Base-by-base conservation (phyloP, 2,888 invertebrate species). In the Synergus itoensis region DNA sequence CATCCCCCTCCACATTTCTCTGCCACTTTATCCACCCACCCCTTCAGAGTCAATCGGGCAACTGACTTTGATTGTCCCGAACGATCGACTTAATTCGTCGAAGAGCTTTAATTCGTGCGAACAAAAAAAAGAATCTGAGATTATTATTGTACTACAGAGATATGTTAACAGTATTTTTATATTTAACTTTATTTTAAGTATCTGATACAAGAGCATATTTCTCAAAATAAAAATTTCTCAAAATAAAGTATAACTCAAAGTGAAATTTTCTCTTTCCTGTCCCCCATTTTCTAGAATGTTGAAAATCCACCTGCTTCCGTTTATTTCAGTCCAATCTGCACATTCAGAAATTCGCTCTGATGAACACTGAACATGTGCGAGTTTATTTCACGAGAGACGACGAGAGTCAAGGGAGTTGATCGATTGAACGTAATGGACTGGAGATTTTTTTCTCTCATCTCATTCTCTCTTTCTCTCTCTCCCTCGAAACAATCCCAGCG, bases 381-480 rank as follows among this genome's bases (percentile, higher is more conserved):
- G 53, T 73, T 73, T 73, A 73, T 40, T 73, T 53, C 73, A 73
- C 73, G 73, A 73, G 40, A 53, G 53, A 36, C 16, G 69, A 69
- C 36, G 73, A 53, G 73, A 73, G 53, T 53, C 73, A 73, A 73
- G 73, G 73, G 73, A 73, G 36, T 73, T 73, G 73, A 73, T 73
- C 73, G 73, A 73, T 73, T 73, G 73, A 73, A 73, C 73, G 73
- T 73, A 73, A 73, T 73, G 73, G 73, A 73, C 77, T 28, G 48
- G 36, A 73, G 73, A 73, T 73, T 69, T 41, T 62, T 28, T 18
- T 60, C 14, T 60, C 60, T 67, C 5, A 21, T 60, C 63, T 41
- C 73, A 63, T 65, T 75, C 40, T 78, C 40, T 78, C 65, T 78
- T 77, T 64, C 40, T 65, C n/a, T 36, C 45, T 18, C 43, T 43